These are phyloP conservation scores for Brassicogethes aeneus DNA, from an alignment of 2,888 invertebrate genomes.

Conservation along the genomic window DNA sequence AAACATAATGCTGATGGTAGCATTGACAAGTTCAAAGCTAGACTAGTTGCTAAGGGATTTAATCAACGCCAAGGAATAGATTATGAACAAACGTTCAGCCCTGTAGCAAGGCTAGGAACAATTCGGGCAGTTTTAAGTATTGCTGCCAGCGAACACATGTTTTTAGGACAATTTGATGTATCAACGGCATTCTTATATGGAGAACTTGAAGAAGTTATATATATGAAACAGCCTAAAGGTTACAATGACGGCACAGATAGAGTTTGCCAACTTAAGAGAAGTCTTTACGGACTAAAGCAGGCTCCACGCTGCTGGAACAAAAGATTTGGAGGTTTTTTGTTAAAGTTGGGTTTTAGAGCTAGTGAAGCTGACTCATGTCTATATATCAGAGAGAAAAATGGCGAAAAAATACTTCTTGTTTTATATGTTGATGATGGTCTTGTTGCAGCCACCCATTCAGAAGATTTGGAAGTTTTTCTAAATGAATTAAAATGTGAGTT, in stretches of 20 bases:
- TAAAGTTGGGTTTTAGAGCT: constrained; percentile 19
- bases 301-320: no score
- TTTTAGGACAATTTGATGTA: constrained; percentile 25
- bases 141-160: constrained; percentile 21
- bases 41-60: constrained; percentile 25
- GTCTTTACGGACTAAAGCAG: no score
- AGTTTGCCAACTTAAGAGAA: constrained; percentile 28
- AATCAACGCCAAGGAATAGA: constrained; percentile 3
- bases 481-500: constrained; percentile 11
- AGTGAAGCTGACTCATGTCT: constrained; percentile 27
- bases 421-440: constrained; percentile 31
- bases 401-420: constrained; percentile 19
- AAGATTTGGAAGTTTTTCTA: constrained; percentile 9
- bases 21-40: constrained; percentile 17
- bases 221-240: constrained; percentile 27
- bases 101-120: constrained; percentile 21
- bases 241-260: constrained; percentile 21
- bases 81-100: no score
- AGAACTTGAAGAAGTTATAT: constrained; percentile 14
- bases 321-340: constrained; percentile 27
- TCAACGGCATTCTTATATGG: constrained; percentile 20
- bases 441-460: constrained; percentile 12
- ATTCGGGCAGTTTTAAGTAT: constrained; percentile 20
- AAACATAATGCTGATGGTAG: constrained; percentile 26
- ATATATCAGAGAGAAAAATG: constrained; percentile 16